Percentiles rank a stretch among this genome's conserved stretches.
Evolutionary conservation across 2,797 vertebrate species (phyloP).

Genomic region (Gobionotothen gibberifrons): DNA sequence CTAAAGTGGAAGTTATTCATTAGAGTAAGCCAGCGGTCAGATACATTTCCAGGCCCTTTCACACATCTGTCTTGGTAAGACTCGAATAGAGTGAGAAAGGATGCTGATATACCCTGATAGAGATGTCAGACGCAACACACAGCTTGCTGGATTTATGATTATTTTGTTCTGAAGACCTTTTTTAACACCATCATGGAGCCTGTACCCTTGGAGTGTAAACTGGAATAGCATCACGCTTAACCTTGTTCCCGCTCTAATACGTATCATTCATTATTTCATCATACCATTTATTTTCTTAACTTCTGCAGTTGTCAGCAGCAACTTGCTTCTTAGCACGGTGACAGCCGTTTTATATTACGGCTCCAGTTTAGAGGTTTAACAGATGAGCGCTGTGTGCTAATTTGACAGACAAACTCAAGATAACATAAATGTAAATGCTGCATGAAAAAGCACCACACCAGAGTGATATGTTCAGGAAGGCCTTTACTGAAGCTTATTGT

Average conservation of each 20-base stretch:
- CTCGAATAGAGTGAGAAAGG: constrained; percentile 95
- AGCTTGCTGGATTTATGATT: constrained; percentile 98
- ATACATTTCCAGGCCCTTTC: constrained; percentile 99
- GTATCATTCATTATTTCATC: constrained; percentile 69
- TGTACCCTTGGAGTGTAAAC: constrained; percentile 94
- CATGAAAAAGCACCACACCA: constrained; percentile 1
- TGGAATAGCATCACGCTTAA: constrained; percentile 75
- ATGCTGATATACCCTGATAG: constrained; percentile 99
- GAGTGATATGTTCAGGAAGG: constrained; percentile 9
- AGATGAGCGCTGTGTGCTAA: constrained; percentile 23
- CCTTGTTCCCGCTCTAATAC: constrained; percentile 69
- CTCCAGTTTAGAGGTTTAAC: constrained; percentile 30
- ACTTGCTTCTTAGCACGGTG: constrained; percentile 6
- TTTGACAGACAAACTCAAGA: constrained; percentile 50
- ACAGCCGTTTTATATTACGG: constrained; percentile 20
- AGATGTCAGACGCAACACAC: constrained; percentile 99
- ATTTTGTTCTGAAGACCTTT: constrained; percentile 99
- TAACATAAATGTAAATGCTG: constrained; percentile 21
- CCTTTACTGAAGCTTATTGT: constrained; percentile 46
- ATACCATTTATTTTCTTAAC: constrained; percentile 68
- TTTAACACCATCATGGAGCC: constrained; percentile 88
- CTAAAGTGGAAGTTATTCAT: constrained; percentile 99
- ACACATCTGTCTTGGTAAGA: constrained; percentile 99
- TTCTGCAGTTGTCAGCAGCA: constrained; percentile 45
- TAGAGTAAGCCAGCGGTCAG: constrained; percentile 98